phyloP scores from a whole-genome alignment of 1,140 invertebrate species.

The Cyphomyrmex costatus region DNA sequence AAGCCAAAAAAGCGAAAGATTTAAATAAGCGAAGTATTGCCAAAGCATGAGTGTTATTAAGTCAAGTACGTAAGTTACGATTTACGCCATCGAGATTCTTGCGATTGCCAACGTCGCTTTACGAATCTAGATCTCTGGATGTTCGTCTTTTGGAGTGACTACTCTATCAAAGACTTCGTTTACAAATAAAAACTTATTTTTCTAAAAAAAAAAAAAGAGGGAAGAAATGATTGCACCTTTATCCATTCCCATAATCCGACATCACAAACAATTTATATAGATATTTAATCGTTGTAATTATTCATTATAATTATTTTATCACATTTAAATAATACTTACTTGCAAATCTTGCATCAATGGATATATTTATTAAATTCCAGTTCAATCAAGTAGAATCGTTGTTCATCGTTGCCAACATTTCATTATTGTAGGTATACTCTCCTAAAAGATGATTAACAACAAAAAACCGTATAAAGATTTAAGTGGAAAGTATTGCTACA shows the following conservation, averaged over 20 bases:
- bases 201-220: conserved; percentile 76
- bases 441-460: conserved; percentile 18
- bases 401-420: background rate
- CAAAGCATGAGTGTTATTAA: conserved; percentile 69
- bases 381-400: background rate
- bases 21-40: conserved; percentile 60
- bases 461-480: background rate
- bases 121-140: conserved; percentile 64
- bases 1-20: conserved; percentile 53
- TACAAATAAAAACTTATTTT: conserved; percentile 85
- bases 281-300: background rate
- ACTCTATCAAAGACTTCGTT: conserved; percentile 74
- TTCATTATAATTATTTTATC: background rate
- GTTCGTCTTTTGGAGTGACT: conserved; percentile 71
- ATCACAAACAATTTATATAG: background rate
- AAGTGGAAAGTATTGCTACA: conserved; percentile 66
- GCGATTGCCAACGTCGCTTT: conserved; percentile 66
- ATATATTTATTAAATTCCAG: background rate
- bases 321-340: conserved; percentile 17
- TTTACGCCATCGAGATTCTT: conserved; percentile 68
- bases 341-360: conserved; percentile 9
- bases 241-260: background rate
- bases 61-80: conserved; percentile 57
- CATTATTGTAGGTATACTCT: background rate
- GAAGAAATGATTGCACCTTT: background rate